A percentile compares a stretch with the other conserved stretches of the same genome.
These are phyloP conservation scores for Danio kyathit DNA, from an alignment of 2,797 vertebrate genomes.

Conservation along the genomic window DNA sequence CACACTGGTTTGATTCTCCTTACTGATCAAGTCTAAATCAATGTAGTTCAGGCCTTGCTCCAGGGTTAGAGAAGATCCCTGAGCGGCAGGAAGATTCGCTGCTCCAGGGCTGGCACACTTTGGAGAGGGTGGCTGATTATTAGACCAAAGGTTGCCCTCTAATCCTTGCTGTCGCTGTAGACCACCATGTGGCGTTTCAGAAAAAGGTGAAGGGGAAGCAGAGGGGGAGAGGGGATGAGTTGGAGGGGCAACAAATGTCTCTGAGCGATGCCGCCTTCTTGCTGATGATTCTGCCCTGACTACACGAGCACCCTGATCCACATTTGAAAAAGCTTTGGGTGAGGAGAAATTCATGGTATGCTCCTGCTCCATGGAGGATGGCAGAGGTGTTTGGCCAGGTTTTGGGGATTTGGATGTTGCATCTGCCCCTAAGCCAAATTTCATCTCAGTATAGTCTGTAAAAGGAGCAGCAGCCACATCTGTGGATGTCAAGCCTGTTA, in stretches of 20 bases:
- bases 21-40: conserved; percentile 82
- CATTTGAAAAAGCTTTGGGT: conserved; percentile 73
- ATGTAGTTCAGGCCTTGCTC: conserved; percentile 86
- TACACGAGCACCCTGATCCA: conserved; percentile 71
- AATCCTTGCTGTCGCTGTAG: conserved; percentile 71
- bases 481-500: conserved; percentile 59
- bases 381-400: conserved; percentile 64
- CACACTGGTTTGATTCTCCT: conserved; percentile 72
- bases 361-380: conserved; percentile 72
- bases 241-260: conserved; percentile 72
- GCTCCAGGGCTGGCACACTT: conserved; percentile 58
- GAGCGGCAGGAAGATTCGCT: conserved; percentile 68
- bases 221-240: conserved; percentile 68
- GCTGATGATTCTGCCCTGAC: conserved; percentile 71
- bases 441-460: conserved; percentile 66
- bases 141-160: conserved; percentile 77
- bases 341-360: conserved; percentile 71
- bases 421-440: conserved; percentile 67
- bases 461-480: conserved; percentile 61
- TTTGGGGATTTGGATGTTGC: conserved; percentile 60
- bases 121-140: conserved; percentile 65
- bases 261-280: conserved; percentile 73
- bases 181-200: conserved; percentile 70
- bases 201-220: conserved; percentile 74
- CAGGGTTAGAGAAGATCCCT: conserved; percentile 70